Evolutionary conservation across 2,888 invertebrate species (phyloP).

Genomic region (Julus scandinavius): DNA sequence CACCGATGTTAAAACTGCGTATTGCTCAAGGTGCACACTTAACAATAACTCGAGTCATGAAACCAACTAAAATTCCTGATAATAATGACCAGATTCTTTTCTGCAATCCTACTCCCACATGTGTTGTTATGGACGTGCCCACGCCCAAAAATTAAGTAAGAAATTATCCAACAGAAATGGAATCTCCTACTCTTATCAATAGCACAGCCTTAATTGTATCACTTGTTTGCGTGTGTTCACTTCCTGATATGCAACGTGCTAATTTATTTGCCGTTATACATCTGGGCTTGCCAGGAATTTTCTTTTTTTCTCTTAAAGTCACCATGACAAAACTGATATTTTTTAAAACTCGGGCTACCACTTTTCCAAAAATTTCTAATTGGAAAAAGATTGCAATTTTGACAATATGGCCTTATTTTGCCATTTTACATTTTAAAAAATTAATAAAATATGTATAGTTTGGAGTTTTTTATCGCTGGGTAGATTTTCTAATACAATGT

Average conservation of each 20-base stretch:
- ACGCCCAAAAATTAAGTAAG: slow-evolving; percentile 30
- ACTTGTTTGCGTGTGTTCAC: slow-evolving; percentile 35
- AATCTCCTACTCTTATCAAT: slow-evolving; percentile 26
- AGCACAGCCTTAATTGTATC: not conserved
- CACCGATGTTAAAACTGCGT: not conserved
- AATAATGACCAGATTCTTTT: slow-evolving; percentile 30
- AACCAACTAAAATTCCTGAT: not conserved
- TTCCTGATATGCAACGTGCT: slow-evolving; percentile 13
- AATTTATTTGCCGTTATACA: slow-evolving; percentile 14
- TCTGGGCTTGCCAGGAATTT: not conserved
- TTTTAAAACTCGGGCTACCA: not conserved
- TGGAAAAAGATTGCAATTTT: not conserved
- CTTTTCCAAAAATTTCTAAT: not conserved
- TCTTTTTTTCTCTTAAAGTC: not conserved
- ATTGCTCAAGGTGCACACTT: not conserved
- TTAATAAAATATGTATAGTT: too few relatives aligned
- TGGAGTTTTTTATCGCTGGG: too few relatives aligned
- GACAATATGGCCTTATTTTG: too few relatives aligned
- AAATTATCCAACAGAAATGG: slow-evolving; percentile 42
- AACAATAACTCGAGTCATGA: not conserved
- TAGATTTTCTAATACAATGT: too few relatives aligned
- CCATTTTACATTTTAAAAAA: too few relatives aligned
- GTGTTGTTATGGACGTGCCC: not conserved
- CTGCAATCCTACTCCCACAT: not conserved
- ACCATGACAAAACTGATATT: not conserved